Conservation (phyloP, 2,113 vertebrate genomes). For the Natator depressus region DNA sequence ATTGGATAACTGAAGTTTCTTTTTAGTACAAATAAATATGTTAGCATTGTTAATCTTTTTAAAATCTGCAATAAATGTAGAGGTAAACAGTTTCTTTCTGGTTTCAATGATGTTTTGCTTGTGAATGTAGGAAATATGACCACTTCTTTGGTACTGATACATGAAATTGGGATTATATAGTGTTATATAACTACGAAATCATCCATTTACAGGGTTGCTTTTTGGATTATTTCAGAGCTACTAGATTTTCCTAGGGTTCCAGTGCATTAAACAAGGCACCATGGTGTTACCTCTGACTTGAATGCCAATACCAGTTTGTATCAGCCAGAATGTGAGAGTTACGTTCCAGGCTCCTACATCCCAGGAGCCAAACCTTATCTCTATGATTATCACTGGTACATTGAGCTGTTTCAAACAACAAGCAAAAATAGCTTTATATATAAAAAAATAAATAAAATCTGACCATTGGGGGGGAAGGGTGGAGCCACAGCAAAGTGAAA, state of each 20-base stretch:
- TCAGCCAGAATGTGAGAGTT: neutral
- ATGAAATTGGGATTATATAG: neutral
- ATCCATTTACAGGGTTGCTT: neutral
- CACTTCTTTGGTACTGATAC: neutral
- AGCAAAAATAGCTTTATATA: neutral
- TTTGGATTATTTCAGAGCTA: neutral
- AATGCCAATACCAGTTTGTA: neutral
- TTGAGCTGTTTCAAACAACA: neutral
- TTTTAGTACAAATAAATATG: constrained; percentile 64
- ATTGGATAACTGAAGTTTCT: constrained; percentile 39
- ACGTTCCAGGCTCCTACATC: fast-evolving
- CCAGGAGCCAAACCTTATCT: neutral
- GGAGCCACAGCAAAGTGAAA: neutral
- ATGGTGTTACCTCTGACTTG: neutral
- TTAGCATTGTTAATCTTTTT: constrained; percentile 62
- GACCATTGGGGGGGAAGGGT: neutral
- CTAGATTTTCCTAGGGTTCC: neutral
- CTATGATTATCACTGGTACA: neutral
- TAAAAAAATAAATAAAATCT: neutral
- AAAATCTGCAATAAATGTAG: constrained; percentile 78
- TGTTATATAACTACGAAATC: neutral
- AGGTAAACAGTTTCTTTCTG: constrained; percentile 1
- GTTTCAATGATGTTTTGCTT: constrained; percentile 44
- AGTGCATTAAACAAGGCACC: neutral
- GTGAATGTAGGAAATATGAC: constrained; percentile 24